Evolutionary conservation across 2,888 invertebrate genomes (phyloP).

Genomic region (Azorinus chamasolen): DNA sequence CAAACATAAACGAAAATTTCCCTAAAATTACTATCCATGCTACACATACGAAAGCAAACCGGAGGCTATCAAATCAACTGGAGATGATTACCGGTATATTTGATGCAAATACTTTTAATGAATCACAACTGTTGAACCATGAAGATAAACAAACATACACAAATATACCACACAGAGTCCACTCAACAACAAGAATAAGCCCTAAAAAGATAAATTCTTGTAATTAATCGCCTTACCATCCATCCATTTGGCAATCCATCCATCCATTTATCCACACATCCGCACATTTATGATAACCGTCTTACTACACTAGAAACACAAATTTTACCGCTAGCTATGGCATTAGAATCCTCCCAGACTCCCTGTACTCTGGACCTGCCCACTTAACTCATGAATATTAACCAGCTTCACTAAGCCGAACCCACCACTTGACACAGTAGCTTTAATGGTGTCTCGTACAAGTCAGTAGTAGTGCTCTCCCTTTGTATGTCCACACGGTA

Average conservation of each 20-base stretch:
- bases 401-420: too few relatives aligned
- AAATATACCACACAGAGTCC: too few relatives aligned
- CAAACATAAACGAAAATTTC: too few relatives aligned
- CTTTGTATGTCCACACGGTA: neutral
- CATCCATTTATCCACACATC: slow-evolving; percentile 66
- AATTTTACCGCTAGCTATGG: slow-evolving; percentile 36
- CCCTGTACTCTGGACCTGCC: slow-evolving; percentile 5
- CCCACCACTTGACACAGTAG: too few relatives aligned
- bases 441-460: neutral
- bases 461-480: neutral
- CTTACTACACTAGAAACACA: slow-evolving; percentile 24
- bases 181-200: too few relatives aligned
- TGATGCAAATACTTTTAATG: too few relatives aligned
- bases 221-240: slow-evolving; percentile 46
- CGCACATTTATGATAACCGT: slow-evolving; percentile 59
- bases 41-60: too few relatives aligned
- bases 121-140: too few relatives aligned
- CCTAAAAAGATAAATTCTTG: neutral
- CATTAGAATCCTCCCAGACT: neutral
- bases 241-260: slow-evolving; percentile 63
- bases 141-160: too few relatives aligned
- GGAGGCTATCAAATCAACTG: too few relatives aligned
- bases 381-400: slow-evolving; percentile 11
- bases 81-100: too few relatives aligned
- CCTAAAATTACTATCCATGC: too few relatives aligned